These are phyloP conservation scores for Aphrophora alni DNA, from an alignment of 2,888 invertebrate genomes.

Conservation along the genomic window DNA sequence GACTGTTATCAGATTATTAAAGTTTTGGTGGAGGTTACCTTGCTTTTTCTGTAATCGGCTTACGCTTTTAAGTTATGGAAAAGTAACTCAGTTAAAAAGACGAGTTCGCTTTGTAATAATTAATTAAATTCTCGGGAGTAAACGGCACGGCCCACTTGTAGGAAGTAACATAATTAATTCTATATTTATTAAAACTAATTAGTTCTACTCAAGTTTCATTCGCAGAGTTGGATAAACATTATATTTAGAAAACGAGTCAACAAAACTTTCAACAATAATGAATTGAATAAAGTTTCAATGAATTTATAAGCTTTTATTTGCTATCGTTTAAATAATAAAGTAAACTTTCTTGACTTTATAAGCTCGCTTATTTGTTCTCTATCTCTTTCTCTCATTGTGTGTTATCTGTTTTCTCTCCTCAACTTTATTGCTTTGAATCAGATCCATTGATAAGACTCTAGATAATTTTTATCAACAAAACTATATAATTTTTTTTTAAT, in stretches of 20 bases:
- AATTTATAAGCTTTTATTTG: neutral
- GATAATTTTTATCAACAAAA: no score
- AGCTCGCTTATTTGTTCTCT: neutral
- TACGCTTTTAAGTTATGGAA: neutral
- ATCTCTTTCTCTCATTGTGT: neutral
- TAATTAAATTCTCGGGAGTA: neutral
- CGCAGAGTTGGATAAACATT: neutral
- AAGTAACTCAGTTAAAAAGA: neutral
- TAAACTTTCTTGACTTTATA: neutral
- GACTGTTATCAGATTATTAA: neutral
- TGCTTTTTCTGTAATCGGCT: neutral
- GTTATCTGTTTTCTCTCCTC: no score
- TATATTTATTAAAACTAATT: neutral
- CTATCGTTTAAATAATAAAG: neutral
- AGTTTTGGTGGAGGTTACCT: neutral
- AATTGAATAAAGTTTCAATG: neutral
- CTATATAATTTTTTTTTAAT: no score
- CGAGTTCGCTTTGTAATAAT: neutral
- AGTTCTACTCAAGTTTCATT: neutral
- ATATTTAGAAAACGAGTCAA: neutral
- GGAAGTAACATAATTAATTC: neutral
- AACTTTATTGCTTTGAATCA: no score
- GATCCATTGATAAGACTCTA: no score
- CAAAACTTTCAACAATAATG: neutral
- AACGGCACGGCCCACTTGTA: neutral